Conservation (phyloP, 2,113 vertebrate species). For the Acrocephalus kingi region DNA sequence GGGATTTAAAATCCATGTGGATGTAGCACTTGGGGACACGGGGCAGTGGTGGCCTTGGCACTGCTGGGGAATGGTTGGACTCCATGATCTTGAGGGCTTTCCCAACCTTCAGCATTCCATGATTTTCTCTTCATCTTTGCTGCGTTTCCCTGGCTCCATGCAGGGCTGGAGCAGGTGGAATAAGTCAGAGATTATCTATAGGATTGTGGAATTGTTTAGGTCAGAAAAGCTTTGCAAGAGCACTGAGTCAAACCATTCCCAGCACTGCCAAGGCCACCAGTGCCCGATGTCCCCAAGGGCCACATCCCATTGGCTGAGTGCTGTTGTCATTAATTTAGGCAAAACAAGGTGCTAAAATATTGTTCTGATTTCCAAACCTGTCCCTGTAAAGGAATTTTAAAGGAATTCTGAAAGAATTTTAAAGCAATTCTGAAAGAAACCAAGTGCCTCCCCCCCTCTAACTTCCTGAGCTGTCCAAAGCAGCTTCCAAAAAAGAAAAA, state of each 20-base stretch:
- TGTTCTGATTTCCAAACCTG: background rate
- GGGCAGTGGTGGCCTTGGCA: background rate
- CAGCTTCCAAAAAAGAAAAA: background rate
- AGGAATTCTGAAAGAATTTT: background rate
- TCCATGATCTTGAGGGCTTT: accelerated
- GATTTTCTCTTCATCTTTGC: background rate
- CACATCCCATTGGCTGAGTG: accelerated
- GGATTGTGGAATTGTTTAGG: background rate
- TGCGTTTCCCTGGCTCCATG: accelerated
- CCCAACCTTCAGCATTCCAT: background rate
- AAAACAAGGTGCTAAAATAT: background rate
- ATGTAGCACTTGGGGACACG: accelerated
- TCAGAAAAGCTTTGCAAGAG: background rate
- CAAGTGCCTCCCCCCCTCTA: background rate
- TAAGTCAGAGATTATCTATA: accelerated
- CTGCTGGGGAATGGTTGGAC: background rate
- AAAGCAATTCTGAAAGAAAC: background rate
- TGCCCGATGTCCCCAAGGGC: background rate
- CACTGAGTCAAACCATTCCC: background rate
- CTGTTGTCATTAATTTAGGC: background rate
- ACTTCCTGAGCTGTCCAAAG: background rate
- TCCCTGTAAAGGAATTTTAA: background rate
- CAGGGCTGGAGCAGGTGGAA: background rate
- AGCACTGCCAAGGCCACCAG: background rate
- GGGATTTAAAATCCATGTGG: background rate